Evolutionary conservation across 2,888 invertebrate genomes (phyloP).

Genomic region (Hofmannophila pseudospretella): DNA sequence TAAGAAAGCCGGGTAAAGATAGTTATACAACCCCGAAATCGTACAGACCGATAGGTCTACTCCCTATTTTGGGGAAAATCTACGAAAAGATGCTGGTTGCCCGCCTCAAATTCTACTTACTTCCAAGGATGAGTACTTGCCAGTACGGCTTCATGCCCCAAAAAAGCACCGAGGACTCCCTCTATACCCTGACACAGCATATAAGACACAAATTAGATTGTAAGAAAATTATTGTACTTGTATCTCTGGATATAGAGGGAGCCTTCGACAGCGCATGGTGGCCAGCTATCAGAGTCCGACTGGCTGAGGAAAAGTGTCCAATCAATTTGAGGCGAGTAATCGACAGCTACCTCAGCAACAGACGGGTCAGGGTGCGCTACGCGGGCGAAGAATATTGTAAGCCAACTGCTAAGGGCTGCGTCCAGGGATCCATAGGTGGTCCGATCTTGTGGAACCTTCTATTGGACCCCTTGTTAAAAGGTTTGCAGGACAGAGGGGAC

Average conservation of each 20-base stretch:
- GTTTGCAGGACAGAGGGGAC: neutral
- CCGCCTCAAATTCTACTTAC: neutral
- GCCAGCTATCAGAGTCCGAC: neutral
- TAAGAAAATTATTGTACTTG: neutral
- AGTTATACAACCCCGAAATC: neutral
- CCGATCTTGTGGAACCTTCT: slow-evolving; percentile 10
- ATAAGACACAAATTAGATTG: neutral
- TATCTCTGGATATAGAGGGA: slow-evolving; percentile 1
- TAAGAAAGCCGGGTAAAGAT: neutral
- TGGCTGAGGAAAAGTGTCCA: neutral
- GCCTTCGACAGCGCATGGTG: slow-evolving; percentile 1
- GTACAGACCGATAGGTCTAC: neutral
- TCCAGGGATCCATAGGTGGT: slow-evolving; percentile 10
- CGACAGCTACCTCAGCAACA: neutral
- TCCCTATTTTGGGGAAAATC: neutral
- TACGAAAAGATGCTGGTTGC: neutral
- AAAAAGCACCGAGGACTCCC: slow-evolving; percentile 9
- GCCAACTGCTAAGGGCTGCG: neutral
- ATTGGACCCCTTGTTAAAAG: slow-evolving; percentile 6
- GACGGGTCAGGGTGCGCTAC: neutral
- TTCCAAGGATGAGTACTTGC: neutral
- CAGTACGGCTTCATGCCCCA: slow-evolving; percentile 12
- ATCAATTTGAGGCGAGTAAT: neutral
- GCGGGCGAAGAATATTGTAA: neutral
- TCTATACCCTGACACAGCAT: neutral